A percentile compares a stretch with the other conserved stretches of the same genome.
phyloP scores from a whole-genome alignment of 2,113 vertebrate species.

The Haemorhous mexicanus region DNA sequence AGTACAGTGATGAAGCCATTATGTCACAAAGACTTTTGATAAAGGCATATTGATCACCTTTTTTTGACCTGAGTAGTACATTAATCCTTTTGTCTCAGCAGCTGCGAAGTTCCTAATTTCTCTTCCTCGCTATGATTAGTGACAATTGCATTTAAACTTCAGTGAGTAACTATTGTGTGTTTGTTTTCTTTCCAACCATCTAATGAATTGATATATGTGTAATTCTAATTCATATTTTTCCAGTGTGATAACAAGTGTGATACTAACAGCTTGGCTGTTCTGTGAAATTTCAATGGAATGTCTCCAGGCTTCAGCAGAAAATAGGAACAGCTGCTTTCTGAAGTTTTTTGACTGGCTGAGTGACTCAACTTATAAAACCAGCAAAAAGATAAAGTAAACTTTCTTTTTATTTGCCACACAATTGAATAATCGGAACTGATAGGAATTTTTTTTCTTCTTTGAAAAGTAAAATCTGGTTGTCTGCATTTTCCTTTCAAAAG shows the following conservation, averaged over 20 bases:
- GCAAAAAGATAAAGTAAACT: constrained; percentile 5
- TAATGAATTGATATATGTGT: constrained; percentile 33
- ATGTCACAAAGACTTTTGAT: background rate
- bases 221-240: constrained; percentile 37
- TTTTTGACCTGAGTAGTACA: background rate
- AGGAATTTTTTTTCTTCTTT: background rate
- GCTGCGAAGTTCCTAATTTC: background rate
- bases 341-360: background rate
- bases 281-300: constrained; percentile 21
- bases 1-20: background rate
- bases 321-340: background rate
- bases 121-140: constrained; percentile 9
- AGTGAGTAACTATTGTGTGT: background rate
- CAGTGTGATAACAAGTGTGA: background rate
- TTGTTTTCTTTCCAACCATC: constrained; percentile 10
- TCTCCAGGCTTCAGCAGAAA: constrained; percentile 1
- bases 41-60: background rate
- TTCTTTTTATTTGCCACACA: background rate
- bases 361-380: background rate
- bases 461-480: background rate
- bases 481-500: background rate
- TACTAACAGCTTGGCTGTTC: background rate
- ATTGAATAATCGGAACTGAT: background rate
- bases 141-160: constrained; percentile 7
- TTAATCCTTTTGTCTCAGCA: constrained; percentile 14